Base-by-base conservation (phyloP, 1,140 invertebrate species). In the Vanessa tameamea region DNA sequence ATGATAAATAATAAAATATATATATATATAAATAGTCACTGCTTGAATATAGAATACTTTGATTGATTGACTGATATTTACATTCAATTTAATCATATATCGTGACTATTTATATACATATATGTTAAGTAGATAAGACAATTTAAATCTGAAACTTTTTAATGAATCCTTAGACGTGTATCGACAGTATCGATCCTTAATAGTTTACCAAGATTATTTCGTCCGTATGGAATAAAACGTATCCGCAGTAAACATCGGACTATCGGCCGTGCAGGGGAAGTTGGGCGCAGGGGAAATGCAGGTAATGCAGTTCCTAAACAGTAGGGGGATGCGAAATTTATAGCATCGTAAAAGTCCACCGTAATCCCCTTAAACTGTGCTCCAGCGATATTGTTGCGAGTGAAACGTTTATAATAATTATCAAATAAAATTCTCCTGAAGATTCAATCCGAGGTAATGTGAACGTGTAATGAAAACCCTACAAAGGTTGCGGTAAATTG, bases 241-340 rank as follows among this genome's bases (percentile, higher is more conserved):
- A 12, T 15, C 53, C 20, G 20, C 20, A 16, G 20, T 57, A 57
- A 57, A 57, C 53, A 57, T 57, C 3, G 9, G 4, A 23, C 15
- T 20, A 53, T 16, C 51, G 50, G 50, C 50, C 57, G 23, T 37
- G 13, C 31, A 26, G 31, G 20, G 23, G 26, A 61, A 61, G 26
- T 37, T 14, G 61, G 65, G 61, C 69, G 59, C 65, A 15, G 43
- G 59, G 69, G 69, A 72, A 76, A 76, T 72, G 75, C 75, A 76
- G 57, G 65, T 72, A 72, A 68, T 72, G 69, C 75, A 76, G 43
- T 67, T 26, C 50, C 73, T 75, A 68, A 72, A 68, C 64, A 72
- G 48, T 48, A 55, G 5, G 59, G 59, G 55, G 69, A 57, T 71
- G 59, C 23, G 61, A 48, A 57, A 72, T 76, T 72, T 76, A 76